Base-by-base conservation (phyloP, 2,888 invertebrate species). In the Spisula subtruncata region DNA sequence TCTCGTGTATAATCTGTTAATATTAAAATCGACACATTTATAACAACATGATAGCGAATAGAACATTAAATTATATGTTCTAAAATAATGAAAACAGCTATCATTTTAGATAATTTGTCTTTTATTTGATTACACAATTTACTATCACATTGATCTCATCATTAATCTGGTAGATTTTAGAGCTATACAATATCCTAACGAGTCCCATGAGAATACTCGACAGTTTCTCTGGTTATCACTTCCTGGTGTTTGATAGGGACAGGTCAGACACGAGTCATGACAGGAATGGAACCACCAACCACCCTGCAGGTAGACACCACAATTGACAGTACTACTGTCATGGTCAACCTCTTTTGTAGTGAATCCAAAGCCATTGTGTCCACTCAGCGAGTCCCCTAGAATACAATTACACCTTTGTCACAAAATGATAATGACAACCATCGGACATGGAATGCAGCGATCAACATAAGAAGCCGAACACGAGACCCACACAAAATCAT, bases 261-360 rank as follows among this genome's bases (percentile, higher is more conserved):
- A 92, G 35, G 92, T 92, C 29, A 90, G 87, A 71, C 92, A 92
- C 20, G 90, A 88, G 56, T 90, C 90, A 35, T 86, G 88, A 48
- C 92, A 92, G 29, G 86, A 66, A 80, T 92, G 89, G 71, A 90
- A 92, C 90, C 92, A 92, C 92, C 92, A 92, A 1, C 75, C 88
- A 8, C 89, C 92, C 20, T 80, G 29, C 10, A 89, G 66, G 35
- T 88, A 88, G n/a, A 29, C 35, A 12, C 86, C 90, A 56, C 89
- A 89, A 85, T 90, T 92, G 14, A 29, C 54, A 0, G 35, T 41
- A 46, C 89, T 89, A n/a, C 81, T 87, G 66, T 92, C 92, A 41
- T 71, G 85, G 66, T 92, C 92, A 0, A 79, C 60, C 18, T 87
- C 87, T 56, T 32, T 54, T 5, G 89, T 90, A 10, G 92, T 88